phyloP scores from a whole-genome alignment of 2,888 invertebrate species.

The Laothoe populi region DNA sequence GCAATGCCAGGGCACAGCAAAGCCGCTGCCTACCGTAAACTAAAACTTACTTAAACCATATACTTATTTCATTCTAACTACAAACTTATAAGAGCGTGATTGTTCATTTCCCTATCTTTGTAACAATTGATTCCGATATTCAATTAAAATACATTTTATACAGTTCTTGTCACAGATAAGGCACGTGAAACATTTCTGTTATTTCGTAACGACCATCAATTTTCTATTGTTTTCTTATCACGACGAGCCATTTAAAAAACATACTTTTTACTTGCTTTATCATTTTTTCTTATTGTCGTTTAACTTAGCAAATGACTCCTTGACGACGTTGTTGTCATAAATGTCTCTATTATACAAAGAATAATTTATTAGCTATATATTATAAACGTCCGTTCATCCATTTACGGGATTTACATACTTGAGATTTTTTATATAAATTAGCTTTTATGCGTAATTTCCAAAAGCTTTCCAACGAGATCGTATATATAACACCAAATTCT shows the following conservation, averaged over 20 bases:
- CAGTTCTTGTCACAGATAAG: constrained; percentile 25
- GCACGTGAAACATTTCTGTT: constrained; percentile 23
- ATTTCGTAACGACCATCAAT: constrained; percentile 27
- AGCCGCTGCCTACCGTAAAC: no score
- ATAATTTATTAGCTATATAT: constrained; percentile 6
- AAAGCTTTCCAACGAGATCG: constrained; percentile 11
- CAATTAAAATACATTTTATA: constrained; percentile 24
- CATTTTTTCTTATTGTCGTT: constrained; percentile 13
- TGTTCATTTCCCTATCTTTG: constrained; percentile 11
- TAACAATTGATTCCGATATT: background rate
- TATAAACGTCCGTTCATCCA: background rate
- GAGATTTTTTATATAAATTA: constrained; percentile 8
- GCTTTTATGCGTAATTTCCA: constrained; percentile 4
- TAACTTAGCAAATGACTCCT: constrained; percentile 17
- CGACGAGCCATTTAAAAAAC: constrained; percentile 13
- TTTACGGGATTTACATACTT: background rate
- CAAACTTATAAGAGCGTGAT: background rate
- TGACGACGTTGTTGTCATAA: background rate
- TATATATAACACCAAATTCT: constrained; percentile 18
- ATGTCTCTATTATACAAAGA: background rate
- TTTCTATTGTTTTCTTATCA: constrained; percentile 30
- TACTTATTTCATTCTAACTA: background rate
- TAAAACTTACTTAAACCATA: background rate
- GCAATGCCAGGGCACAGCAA: no score
- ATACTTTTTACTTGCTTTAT: constrained; percentile 21